Conservation (phyloP, 2,113 vertebrate genomes). For the Polypterus bichir region DNA sequence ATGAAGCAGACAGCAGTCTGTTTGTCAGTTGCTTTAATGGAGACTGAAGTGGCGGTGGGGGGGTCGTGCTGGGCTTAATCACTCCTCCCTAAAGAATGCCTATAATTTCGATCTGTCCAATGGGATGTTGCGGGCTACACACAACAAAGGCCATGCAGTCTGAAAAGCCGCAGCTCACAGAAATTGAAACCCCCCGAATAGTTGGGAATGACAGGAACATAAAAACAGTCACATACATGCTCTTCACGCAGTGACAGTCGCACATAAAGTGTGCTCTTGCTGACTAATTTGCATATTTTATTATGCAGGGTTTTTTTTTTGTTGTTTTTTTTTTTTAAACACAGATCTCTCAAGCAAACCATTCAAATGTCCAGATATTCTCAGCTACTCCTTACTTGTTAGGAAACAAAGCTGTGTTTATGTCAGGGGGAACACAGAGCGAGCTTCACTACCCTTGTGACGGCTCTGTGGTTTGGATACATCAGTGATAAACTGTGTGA, state of each 20-base stretch:
- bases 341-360: too few relatives aligned
- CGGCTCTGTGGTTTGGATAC: not conserved
- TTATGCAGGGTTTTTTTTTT: too few relatives aligned
- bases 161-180: not conserved
- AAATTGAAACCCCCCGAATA: not conserved
- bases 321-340: too few relatives aligned
- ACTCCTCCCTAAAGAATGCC: conserved; percentile 27
- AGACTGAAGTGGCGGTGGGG: conserved; percentile 20
- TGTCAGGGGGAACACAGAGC: not conserved
- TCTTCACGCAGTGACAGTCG: too few relatives aligned
- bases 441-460: conserved; percentile 3
- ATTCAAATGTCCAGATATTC: too few relatives aligned
- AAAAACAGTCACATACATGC: too few relatives aligned
- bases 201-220: not conserved
- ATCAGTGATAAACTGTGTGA: not conserved
- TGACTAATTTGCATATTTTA: too few relatives aligned
- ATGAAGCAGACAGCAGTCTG: conserved; percentile 22
- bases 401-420: too few relatives aligned
- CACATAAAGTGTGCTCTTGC: too few relatives aligned
- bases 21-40: conserved; percentile 25
- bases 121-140: not conserved
- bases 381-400: too few relatives aligned
- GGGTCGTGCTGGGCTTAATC: conserved; percentile 17
- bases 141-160: not conserved
- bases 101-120: conserved; percentile 10